Evolutionary conservation across 2,113 vertebrate species (phyloP).

Genomic region (Anguilla japonica): DNA sequence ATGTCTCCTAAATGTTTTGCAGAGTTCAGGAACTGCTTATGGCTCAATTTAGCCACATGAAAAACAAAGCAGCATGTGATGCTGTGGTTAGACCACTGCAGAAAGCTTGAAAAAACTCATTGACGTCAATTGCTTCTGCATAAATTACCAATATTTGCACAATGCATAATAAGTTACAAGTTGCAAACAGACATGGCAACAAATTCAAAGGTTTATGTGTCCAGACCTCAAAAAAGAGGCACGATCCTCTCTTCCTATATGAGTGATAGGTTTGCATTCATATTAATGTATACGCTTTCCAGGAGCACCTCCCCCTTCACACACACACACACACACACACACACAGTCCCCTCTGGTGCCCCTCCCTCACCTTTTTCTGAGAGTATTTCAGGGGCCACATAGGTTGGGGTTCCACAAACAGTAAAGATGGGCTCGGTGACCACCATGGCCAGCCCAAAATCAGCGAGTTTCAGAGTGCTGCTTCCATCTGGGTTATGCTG

Average conservation of each 20-base stretch:
- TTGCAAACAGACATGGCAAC: not conserved
- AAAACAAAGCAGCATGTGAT: too few species aligned
- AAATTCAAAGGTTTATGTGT: not conserved
- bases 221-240: not conserved
- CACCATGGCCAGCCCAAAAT: constrained; percentile 94
- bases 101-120: too few species aligned
- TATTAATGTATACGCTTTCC: not conserved
- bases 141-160: too few species aligned
- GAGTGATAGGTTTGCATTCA: not conserved
- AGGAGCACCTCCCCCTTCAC: not conserved
- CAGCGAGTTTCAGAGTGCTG: constrained; percentile 86
- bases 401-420: constrained; percentile 96
- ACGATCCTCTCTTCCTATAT: not conserved
- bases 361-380: constrained; percentile 83
- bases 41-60: too few species aligned
- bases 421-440: constrained; percentile 93
- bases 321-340: too few species aligned
- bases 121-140: too few species aligned
- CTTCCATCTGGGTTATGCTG: constrained; percentile 79
- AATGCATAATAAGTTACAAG: not conserved
- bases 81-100: too few species aligned
- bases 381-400: constrained; percentile 96
- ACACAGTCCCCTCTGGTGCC: too few species aligned
- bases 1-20: too few species aligned
- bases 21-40: too few species aligned